These are phyloP conservation scores for Glyptemys insculpta DNA, from an alignment of 2,797 vertebrate species.

Conservation along the genomic window DNA sequence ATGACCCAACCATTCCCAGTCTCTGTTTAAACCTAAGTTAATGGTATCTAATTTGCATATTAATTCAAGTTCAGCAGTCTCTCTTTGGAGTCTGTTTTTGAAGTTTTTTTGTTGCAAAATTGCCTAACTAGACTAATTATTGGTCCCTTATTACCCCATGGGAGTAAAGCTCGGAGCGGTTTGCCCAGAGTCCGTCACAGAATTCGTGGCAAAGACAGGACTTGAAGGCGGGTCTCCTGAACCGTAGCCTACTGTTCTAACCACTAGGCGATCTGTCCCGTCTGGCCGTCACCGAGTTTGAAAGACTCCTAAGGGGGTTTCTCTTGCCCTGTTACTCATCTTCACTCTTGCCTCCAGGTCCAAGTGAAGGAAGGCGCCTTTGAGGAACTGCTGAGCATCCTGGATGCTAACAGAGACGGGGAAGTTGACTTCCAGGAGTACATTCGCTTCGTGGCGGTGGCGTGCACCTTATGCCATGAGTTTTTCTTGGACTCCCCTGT, in stretches of 20 bases:
- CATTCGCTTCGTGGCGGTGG: constrained; percentile 63
- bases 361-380: constrained; percentile 56
- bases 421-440: constrained; percentile 85
- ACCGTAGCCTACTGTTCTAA: background rate
- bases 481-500: constrained; percentile 46
- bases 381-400: constrained; percentile 70
- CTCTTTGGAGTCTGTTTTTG: no score
- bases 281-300: background rate
- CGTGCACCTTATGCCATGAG: constrained; percentile 80
- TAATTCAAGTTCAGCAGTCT: no score
- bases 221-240: background rate
- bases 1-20: no score
- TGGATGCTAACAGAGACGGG: constrained; percentile 82
- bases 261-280: background rate
- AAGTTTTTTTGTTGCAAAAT: no score
- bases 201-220: background rate
- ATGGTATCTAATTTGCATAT: no score
- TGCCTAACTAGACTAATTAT: no score
- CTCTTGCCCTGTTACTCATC: background rate
- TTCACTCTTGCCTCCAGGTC: background rate
- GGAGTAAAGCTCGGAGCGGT: background rate
- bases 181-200: background rate
- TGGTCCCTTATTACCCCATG: background rate
- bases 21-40: no score
- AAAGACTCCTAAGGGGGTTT: no score